Evolutionary conservation across 2,888 invertebrate genomes (phyloP).

Genomic region (Cotesia congregata): DNA sequence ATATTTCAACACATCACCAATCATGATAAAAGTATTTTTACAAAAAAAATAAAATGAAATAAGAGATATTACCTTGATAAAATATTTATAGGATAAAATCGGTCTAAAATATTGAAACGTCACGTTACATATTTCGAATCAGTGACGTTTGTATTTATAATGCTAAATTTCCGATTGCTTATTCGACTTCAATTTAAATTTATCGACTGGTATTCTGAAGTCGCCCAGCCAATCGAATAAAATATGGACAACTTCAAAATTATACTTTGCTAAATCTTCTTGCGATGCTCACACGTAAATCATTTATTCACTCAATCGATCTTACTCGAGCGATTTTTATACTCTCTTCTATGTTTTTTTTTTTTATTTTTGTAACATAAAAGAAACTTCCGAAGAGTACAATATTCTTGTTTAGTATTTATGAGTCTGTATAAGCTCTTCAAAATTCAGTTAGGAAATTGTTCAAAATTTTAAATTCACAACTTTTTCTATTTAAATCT

Average conservation of each 20-base stretch:
- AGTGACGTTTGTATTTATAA: background rate
- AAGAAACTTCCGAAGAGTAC: background rate
- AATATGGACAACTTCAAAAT: background rate
- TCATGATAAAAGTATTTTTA: background rate
- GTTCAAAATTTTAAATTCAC: background rate
- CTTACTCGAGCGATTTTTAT: background rate
- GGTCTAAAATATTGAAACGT: background rate
- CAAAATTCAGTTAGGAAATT: background rate
- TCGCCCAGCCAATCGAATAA: background rate
- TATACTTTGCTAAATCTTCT: background rate
- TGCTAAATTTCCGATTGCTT: background rate
- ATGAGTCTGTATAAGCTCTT: background rate
- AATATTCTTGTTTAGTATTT: background rate
- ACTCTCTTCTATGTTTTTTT: background rate
- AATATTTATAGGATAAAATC: background rate
- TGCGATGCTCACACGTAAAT: background rate
- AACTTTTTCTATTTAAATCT: background rate
- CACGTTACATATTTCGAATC: background rate
- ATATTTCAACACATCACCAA: background rate
- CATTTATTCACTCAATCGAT: background rate
- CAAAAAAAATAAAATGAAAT: background rate
- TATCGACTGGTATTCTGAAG: background rate
- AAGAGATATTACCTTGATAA: background rate
- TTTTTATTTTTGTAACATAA: too few species aligned
- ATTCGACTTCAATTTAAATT: too few species aligned